phyloP scores from a whole-genome alignment of 2,888 invertebrate genomes.

The Cyclophora punctaria region DNA sequence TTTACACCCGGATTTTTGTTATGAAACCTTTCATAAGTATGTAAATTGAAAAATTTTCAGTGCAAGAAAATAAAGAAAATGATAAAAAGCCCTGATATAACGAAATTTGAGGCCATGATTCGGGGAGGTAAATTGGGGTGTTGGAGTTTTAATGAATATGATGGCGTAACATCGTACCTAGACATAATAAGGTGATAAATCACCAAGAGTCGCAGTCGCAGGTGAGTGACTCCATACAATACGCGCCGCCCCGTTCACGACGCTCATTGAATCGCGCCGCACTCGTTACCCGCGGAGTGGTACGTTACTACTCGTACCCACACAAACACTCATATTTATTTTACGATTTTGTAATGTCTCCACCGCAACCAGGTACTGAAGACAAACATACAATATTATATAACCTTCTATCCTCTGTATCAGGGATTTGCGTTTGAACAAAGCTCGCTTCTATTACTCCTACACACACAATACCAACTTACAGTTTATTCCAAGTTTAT shows the following conservation, averaged over 20 bases:
- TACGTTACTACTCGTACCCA: slow-evolving; percentile 6
- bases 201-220: slow-evolving; percentile 26
- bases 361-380: slow-evolving; percentile 23
- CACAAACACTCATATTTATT: slow-evolving; percentile 38
- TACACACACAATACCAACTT: too few relatives aligned
- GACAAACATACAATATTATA: not conserved
- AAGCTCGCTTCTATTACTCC: not conserved
- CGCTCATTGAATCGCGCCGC: slow-evolving; percentile 46
- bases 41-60: slow-evolving; percentile 48
- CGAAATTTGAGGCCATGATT: slow-evolving; percentile 30
- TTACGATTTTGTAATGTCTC: slow-evolving; percentile 47
- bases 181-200: slow-evolving; percentile 40
- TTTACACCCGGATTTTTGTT: slow-evolving; percentile 40
- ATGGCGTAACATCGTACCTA: slow-evolving; percentile 30
- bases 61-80: slow-evolving; percentile 36
- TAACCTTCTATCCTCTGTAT: too few relatives aligned
- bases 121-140: slow-evolving; percentile 25
- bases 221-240: slow-evolving; percentile 39
- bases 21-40: slow-evolving; percentile 49
- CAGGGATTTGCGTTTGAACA: too few relatives aligned
- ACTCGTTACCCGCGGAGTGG: slow-evolving; percentile 8
- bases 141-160: slow-evolving; percentile 41
- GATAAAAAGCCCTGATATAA: slow-evolving; percentile 33
- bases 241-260: slow-evolving; percentile 37
- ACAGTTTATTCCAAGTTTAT: too few relatives aligned